A percentile compares a stretch with the other conserved stretches of the same genome.
Evolutionary conservation across 2,797 vertebrate species (phyloP).

Genomic region (Microctenopoma lineatum): DNA sequence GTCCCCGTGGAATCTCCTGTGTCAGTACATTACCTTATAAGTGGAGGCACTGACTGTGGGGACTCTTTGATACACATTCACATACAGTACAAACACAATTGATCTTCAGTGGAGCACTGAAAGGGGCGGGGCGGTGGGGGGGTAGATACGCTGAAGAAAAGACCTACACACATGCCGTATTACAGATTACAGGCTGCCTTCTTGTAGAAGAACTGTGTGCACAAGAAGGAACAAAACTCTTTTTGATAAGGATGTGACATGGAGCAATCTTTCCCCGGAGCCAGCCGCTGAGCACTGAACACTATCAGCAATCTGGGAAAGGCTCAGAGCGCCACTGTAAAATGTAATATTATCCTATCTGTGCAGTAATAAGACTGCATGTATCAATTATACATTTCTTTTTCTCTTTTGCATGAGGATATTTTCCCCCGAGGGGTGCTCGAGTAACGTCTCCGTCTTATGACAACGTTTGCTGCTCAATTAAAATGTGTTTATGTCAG

Average conservation of each 20-base stretch:
- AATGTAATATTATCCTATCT: conserved; percentile 60
- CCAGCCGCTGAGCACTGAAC: conserved; percentile 44
- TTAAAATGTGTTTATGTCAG: conserved; percentile 73
- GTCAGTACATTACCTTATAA: conserved; percentile 82
- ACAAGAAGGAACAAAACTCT: conserved; percentile 71
- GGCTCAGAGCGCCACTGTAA: conserved; percentile 46
- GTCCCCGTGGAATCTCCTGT: conserved; percentile 75
- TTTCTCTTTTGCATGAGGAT: conserved; percentile 51
- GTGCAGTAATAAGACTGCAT: conserved; percentile 48
- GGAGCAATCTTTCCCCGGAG: conserved; percentile 72
- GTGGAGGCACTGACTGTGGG: conserved; percentile 78
- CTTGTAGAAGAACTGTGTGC: conserved; percentile 55
- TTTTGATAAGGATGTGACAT: conserved; percentile 83
- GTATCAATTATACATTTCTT: conserved; percentile 64
- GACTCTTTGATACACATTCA: conserved; percentile 82
- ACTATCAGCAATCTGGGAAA: conserved; percentile 67
- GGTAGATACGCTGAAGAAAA: conserved; percentile 43
- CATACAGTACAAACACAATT: conserved; percentile 82
- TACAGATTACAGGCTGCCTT: conserved; percentile 71
- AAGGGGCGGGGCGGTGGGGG: conserved; percentile 10
- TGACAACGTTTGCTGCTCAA: conserved; percentile 75
- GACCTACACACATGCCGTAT: conserved; percentile 57
- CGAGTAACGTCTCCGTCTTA: conserved; percentile 67
- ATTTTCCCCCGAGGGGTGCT: conserved; percentile 58
- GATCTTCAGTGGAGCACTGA: conserved; percentile 70